phyloP scores from a whole-genome alignment of 2,797 vertebrate species.

The Anabacerthia variegaticeps region DNA sequence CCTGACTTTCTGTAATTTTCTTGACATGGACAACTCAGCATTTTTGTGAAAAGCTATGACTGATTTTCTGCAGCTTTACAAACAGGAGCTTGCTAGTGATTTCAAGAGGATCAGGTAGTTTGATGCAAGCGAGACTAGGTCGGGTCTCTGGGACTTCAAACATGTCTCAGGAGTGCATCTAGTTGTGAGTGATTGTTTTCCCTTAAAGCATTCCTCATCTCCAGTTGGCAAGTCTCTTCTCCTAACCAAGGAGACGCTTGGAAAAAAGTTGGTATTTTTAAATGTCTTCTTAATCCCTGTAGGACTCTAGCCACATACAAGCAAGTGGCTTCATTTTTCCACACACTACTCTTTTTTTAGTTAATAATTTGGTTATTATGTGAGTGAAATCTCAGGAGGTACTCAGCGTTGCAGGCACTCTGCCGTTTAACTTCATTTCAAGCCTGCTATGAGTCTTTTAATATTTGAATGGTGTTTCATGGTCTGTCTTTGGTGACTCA shows the following conservation, averaged over 20 bases:
- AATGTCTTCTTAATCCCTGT: conserved; percentile 23
- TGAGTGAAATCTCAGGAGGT: conserved; percentile 18
- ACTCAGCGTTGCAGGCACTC: not conserved
- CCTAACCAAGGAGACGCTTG: not conserved
- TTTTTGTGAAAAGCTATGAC: conserved; percentile 61
- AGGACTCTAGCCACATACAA: not conserved
- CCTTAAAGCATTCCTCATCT: not conserved
- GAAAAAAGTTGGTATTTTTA: conserved; percentile 33
- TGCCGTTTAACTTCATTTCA: conserved; percentile 17
- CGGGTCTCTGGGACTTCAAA: not conserved
- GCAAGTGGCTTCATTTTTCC: conserved; percentile 34
- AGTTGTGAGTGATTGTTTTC: conserved; percentile 13
- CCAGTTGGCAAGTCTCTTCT: not conserved
- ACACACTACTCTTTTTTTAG: not conserved
- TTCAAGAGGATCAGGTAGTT: conserved; percentile 40
- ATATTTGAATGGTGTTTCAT: conserved; percentile 24
- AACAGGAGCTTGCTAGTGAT: conserved; percentile 26
- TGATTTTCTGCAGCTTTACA: conserved; percentile 68
- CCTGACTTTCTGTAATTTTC: conserved; percentile 63
- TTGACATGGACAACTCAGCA: conserved; percentile 65
- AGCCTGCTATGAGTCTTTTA: conserved; percentile 15
- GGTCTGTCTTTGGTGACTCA: not conserved
- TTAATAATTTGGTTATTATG: conserved; percentile 42
- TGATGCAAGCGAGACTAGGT: not conserved
- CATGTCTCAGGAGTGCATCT: not conserved